These are phyloP conservation scores for Stegophylla sp. DNA, from an alignment of 2,888 invertebrate genomes.

Conservation along the genomic window DNA sequence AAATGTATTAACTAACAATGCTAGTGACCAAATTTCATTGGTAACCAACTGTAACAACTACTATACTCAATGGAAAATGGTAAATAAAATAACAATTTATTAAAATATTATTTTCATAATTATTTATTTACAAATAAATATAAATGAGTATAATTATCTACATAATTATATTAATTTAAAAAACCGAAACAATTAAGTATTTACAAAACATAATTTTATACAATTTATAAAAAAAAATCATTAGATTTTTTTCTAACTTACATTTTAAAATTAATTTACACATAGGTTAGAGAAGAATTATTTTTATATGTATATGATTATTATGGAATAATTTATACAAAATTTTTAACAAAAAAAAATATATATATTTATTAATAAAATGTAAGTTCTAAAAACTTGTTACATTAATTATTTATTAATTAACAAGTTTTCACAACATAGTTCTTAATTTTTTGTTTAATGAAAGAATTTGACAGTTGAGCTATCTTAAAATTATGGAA, in stretches of 20 bases:
- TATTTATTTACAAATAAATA: conserved; percentile 59
- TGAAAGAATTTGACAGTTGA: conserved; percentile 43
- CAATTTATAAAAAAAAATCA: conserved; percentile 27
- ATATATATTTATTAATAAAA: conserved; percentile 9
- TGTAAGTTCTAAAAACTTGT: conserved; percentile 25
- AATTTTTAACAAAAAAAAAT: conserved; percentile 37
- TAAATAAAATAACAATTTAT: conserved; percentile 23
- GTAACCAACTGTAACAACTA: too few species aligned
- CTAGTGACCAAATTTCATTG: too few species aligned
- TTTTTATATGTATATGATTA: conserved; percentile 37
- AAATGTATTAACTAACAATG: too few species aligned
- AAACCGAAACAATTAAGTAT: conserved; percentile 53
- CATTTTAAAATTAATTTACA: conserved; percentile 33
- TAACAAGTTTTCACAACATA: conserved; percentile 23
- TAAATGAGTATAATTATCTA: conserved; percentile 59
- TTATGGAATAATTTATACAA: conserved; percentile 51
- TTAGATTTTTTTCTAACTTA: conserved; percentile 28
- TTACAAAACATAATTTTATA: conserved; percentile 49
- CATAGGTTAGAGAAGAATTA: conserved; percentile 50
- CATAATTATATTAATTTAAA: conserved; percentile 51
- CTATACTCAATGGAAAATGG: too few species aligned
- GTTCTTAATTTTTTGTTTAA: neutral
- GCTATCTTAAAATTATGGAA: conserved; percentile 57
- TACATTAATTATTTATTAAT: conserved; percentile 12
- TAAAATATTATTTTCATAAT: conserved; percentile 51